Percentiles rank a stretch among this genome's conserved stretches.
Conservation (phyloP, 1,140 invertebrate genomes). For the Nasonia vitripennis region DNA sequence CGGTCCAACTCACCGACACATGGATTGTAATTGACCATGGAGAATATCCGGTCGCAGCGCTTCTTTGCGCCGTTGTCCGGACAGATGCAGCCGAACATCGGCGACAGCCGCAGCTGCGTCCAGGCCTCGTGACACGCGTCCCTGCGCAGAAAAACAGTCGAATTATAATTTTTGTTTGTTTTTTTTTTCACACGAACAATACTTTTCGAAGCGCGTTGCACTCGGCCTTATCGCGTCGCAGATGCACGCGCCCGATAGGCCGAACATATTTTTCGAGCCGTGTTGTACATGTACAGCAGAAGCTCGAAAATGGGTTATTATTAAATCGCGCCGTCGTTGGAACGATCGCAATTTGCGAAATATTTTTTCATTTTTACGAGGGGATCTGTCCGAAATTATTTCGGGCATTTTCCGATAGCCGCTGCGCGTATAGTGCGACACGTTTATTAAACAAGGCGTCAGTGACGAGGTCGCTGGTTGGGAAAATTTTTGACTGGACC, state of each 20-base stretch:
- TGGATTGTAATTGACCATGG: conserved; percentile 91
- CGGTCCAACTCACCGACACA: conserved; percentile 87
- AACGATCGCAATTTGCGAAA: too few relatives aligned
- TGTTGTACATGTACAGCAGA: not conserved
- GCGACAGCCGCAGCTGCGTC: conserved; percentile 87
- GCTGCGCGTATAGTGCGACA: too few relatives aligned
- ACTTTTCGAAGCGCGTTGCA: not conserved
- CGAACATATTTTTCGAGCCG: not conserved
- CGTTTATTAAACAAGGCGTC: too few relatives aligned
- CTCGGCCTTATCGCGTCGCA: not conserved
- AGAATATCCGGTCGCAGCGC: conserved; percentile 89
- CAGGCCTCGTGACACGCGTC: conserved; percentile 89
- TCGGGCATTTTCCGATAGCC: too few relatives aligned
- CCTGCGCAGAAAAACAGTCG: conserved; percentile 72
- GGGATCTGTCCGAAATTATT: too few relatives aligned
- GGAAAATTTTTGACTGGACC: too few relatives aligned
- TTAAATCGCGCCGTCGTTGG: not conserved
- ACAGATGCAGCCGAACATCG: conserved; percentile 93
- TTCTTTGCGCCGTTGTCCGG: conserved; percentile 91
- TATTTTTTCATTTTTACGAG: too few relatives aligned
- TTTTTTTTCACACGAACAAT: not conserved
- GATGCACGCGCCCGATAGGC: not conserved
- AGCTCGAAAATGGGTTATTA: not conserved
- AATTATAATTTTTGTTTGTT: conserved; percentile 20
- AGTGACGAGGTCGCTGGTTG: too few relatives aligned